Conservation (phyloP, 2,113 vertebrate species). For the Oryzias melastigma region DNA sequence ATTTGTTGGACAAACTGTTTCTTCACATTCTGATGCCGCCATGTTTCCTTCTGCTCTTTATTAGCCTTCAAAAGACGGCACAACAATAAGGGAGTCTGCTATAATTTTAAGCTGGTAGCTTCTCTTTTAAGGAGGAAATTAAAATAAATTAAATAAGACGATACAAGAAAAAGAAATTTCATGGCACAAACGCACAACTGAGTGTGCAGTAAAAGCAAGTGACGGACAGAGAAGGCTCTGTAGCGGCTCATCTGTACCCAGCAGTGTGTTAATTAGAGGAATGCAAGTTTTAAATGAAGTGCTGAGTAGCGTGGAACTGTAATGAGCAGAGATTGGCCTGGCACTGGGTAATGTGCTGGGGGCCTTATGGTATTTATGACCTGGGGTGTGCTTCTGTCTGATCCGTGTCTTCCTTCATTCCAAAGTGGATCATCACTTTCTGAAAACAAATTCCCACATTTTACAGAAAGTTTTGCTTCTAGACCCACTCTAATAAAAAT, state of each 20-base stretch:
- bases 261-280: constrained; percentile 73
- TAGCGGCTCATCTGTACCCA: constrained; percentile 63
- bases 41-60: constrained; percentile 53
- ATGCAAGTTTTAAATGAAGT: constrained; percentile 72
- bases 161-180: constrained; percentile 32
- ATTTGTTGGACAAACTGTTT: constrained; percentile 76
- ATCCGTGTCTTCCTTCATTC: constrained; percentile 44
- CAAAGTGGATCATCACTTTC: not conserved
- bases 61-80: constrained; percentile 40
- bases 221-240: constrained; percentile 56
- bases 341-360: constrained; percentile 70
- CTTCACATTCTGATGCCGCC: constrained; percentile 51
- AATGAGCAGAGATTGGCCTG: constrained; percentile 70
- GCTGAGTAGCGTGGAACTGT: constrained; percentile 64
- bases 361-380: constrained; percentile 73
- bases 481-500: no score
- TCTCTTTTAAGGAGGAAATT: not conserved
- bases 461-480: no score
- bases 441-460: no score
- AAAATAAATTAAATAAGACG: constrained; percentile 28
- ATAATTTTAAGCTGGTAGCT: constrained; percentile 15
- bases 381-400: constrained; percentile 41
- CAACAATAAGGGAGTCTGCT: constrained; percentile 9
- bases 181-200: constrained; percentile 45
- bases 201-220: constrained; percentile 34